Evolutionary conservation across 2,888 invertebrate genomes (phyloP), one percentile per base, ranked within the genome.

Genomic region (Xestobium rufovillosum): DNA sequence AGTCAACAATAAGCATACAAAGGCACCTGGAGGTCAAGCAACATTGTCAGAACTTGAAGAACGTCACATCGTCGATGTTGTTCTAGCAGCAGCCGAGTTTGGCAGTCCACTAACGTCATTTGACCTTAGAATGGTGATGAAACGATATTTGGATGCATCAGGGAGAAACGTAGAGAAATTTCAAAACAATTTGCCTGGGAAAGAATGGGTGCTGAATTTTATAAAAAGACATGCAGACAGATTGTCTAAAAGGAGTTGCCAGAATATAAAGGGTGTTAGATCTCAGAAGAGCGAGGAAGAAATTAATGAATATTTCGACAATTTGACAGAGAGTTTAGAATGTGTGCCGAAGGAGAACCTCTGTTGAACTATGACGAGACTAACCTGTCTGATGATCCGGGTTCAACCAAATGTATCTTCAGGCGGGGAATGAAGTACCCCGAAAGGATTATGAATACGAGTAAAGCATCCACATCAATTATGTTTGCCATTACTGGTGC

Each of bases 351-450:
- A 45, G 13, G 11, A 28, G 23, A 45, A 44, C n/a, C n/a, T 16
- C 53, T 55, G 12, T 40, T 55, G 16, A 45, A 47, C 19, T 45
- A 43, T 26, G 45, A 45, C 23, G 43, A 53, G 50, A 32, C 45
- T 46, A 42, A 61, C 51, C 23, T 56, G 48, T 45, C 53, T 51
- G 45, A 54, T 42, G 52, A 60, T 42, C 53, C 56, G 14, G 57
- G 52, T 1, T 29, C 19, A 13, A 50, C 41, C 41, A 49, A 41
- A 35, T 30, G 26, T 11, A 44, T 50, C 14, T 33, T 27, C 45
- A 32, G 36, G 35, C 16, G 45, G 25, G 44, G 47, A 13, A 38
- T 27, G 9, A 47, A 58, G 43, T 53, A 60, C 38, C 50, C 54
- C 2, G 52, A 58, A 30, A 28, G 50, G 13, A 44, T 53, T 8